Evolutionary conservation across 2,113 vertebrate species (phyloP).

Genomic region (Oostethus manadensis): DNA sequence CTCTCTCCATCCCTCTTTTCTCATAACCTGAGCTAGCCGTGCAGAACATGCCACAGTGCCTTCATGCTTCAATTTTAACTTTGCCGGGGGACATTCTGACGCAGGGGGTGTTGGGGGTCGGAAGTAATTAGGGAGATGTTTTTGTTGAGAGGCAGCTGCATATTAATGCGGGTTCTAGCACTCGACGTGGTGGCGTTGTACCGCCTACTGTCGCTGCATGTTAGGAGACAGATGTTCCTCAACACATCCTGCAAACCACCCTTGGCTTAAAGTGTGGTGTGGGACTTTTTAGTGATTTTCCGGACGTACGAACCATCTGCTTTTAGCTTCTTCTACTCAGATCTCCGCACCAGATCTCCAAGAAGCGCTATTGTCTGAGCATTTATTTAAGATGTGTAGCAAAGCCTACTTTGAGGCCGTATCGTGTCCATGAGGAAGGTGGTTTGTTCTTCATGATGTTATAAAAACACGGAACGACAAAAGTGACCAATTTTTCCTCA

Average conservation of each 20-base stretch:
- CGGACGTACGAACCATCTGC: too few species aligned
- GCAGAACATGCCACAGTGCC: constrained; percentile 56
- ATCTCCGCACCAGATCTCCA: too few species aligned
- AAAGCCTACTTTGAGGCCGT: too few species aligned
- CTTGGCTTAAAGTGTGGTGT: constrained; percentile 10
- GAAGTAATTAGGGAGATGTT: constrained; percentile 60
- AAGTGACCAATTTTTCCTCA: too few species aligned
- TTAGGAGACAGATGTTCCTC: constrained; percentile 51
- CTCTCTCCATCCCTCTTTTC: constrained; percentile 2
- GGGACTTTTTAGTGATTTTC: too few species aligned
- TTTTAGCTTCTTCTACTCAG: too few species aligned
- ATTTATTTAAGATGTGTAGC: too few species aligned
- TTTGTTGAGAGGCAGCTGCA: constrained; percentile 41
- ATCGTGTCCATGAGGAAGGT: too few species aligned
- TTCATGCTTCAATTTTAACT: constrained; percentile 44
- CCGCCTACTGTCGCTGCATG: constrained; percentile 42
- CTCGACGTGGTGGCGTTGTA: constrained; percentile 23
- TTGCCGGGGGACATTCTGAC: constrained; percentile 42
- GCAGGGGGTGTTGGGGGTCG: constrained; percentile 44
- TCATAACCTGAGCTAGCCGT: constrained; percentile 44
- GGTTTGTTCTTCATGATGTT: too few species aligned
- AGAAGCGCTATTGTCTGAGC: too few species aligned
- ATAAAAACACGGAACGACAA: too few species aligned
- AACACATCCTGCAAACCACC: constrained; percentile 2
- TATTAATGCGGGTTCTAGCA: constrained; percentile 41